Evolutionary conservation across 2,113 vertebrate genomes (phyloP).

Genomic region (Chlamydotis undulata): DNA sequence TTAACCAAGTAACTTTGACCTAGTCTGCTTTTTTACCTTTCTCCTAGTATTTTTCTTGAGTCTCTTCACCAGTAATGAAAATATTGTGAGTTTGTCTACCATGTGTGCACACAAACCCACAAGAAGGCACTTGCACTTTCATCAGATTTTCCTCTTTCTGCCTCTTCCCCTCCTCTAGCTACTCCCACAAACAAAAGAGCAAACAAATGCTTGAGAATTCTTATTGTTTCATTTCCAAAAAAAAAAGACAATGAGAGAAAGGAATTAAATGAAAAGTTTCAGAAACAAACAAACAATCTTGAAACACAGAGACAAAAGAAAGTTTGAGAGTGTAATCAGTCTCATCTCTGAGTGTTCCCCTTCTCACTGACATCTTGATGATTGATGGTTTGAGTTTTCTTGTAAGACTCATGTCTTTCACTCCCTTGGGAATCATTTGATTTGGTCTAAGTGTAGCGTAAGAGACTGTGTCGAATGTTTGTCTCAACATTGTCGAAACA

Average conservation of each 20-base stretch:
- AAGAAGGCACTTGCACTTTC: background rate
- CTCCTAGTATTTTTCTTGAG: background rate
- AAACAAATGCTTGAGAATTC: background rate
- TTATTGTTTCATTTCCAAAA: background rate
- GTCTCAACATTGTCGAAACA: too few relatives aligned
- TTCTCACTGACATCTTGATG: background rate
- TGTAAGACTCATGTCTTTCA: background rate
- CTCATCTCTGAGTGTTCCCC: background rate
- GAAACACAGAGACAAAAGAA: background rate
- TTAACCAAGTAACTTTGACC: background rate
- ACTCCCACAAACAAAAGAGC: fast-evolving
- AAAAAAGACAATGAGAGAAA: background rate
- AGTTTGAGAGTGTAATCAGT: background rate
- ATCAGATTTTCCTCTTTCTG: background rate
- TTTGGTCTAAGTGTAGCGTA: background rate
- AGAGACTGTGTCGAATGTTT: too few relatives aligned
- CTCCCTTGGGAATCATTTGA: fast-evolving
- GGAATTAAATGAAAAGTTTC: background rate
- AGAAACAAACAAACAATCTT: background rate
- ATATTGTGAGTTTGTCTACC: background rate
- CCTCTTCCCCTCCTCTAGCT: background rate
- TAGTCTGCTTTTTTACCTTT: background rate
- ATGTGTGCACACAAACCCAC: background rate
- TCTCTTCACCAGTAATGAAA: background rate
- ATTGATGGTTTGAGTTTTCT: background rate